Base-by-base conservation (phyloP, 2,888 invertebrate genomes). In the Epinotia ramella region DNA sequence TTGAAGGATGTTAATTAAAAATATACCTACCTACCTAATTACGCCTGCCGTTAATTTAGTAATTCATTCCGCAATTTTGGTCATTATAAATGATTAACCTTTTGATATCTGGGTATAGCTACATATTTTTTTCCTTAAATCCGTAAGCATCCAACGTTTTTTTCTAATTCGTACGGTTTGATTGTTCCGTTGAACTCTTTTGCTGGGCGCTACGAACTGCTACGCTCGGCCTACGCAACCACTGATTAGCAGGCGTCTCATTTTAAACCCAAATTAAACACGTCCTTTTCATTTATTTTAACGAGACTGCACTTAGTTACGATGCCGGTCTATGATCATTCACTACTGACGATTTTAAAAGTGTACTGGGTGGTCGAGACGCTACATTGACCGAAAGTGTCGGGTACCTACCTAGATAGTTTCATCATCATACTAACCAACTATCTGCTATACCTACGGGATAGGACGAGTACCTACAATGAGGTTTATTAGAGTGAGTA, bases 171-270 rank as follows among this genome's bases (percentile, higher is more conserved):
- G 49, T 63, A 59, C 66, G 71, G 73, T 70, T 76, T 79, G 75
- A 77, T 78, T 77, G 64, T 75, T 70, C 66, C 91, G 91, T 91
- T 92, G 91, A 92, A 84, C 88, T 91, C 92, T 92, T 91, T 91
- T 89, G 84, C 87, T 83, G 82, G 84, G 82, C 79, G 80, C 79
- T 80, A 82, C 83, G 73, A 60, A 16, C 49, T 44, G 40, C 73
- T 64, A 72, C 66, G 62, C 24, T n/a, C 57, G 49, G 62, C 18
- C 74, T 73, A 68, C 74, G 64, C 49, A 53, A 3, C 4, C 28
- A 53, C 44, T 20, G n/a, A 20, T 64, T 44, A 20, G 44, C 20
- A n/a, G 46, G 20, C 12, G n/a, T 44, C n/a, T 33, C 3, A 33
- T 33, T n/a, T 18, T 63, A 28, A 33, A n/a, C 3, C 33, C 7